phyloP scores from a whole-genome alignment of 2,888 invertebrate genomes.

The Habrosyne pyritoides region DNA sequence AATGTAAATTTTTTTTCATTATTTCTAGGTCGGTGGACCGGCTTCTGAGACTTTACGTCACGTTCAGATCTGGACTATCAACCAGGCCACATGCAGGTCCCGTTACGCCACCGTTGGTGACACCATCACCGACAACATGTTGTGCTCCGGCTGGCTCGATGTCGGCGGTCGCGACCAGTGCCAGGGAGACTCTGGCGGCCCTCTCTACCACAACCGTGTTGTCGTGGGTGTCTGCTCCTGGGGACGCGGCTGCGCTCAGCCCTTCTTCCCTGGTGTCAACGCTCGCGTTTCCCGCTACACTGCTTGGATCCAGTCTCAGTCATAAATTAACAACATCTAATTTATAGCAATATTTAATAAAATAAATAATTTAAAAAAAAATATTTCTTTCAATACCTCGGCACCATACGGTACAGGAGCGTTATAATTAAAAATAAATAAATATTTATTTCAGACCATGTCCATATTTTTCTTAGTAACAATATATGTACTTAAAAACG shows the following conservation, averaged over 20 bases:
- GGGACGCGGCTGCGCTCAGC: conserved; percentile 36
- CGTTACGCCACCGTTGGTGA: conserved; percentile 32
- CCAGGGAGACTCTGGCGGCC: conserved; percentile 49
- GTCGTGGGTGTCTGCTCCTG: conserved; percentile 49
- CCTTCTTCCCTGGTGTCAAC: conserved; percentile 44
- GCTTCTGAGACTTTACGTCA: conserved; percentile 43
- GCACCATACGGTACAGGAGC: too few relatives aligned
- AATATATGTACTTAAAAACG: too few relatives aligned
- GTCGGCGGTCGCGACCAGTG: conserved; percentile 51
- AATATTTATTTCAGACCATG: too few relatives aligned
- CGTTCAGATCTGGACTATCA: conserved; percentile 45
- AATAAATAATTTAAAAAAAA: too few relatives aligned
- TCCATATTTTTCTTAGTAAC: too few relatives aligned
- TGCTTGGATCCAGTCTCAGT: conserved; percentile 34
- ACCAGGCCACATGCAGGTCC: conserved; percentile 37
- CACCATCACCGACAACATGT: conserved; percentile 42
- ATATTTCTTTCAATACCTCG: too few relatives aligned
- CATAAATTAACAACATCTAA: conserved; percentile 21
- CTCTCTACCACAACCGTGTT: conserved; percentile 42
- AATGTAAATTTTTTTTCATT: too few relatives aligned
- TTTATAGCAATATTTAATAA: too few relatives aligned
- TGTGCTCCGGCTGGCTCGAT: conserved; percentile 51
- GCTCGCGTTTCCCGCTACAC: conserved; percentile 42
- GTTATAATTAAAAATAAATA: too few relatives aligned
- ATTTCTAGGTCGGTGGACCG: conserved; percentile 31